Conservation (phyloP, 2,113 vertebrate species). For the Telmatochromis bifrenatus region DNA sequence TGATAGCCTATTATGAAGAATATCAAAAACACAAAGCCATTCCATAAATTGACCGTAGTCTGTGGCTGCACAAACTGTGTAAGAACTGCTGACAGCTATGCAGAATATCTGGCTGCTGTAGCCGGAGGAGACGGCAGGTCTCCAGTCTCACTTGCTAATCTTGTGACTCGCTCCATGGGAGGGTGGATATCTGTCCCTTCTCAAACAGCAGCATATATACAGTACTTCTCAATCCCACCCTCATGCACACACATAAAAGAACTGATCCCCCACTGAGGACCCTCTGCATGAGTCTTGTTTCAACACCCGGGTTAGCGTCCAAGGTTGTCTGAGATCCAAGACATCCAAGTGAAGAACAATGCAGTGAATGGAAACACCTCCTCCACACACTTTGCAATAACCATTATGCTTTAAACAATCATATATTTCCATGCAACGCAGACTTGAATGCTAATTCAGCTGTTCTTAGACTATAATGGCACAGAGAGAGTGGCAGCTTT, state of each 20-base stretch:
- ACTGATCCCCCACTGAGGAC: neutral
- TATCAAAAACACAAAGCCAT: slow-evolving; percentile 51
- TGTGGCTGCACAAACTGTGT: slow-evolving; percentile 43
- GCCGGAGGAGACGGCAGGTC: slow-evolving; percentile 47
- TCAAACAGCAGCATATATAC: slow-evolving; percentile 15
- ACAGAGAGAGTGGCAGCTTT: neutral
- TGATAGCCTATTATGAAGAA: slow-evolving; percentile 48
- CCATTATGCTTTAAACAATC: neutral
- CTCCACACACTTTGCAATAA: neutral
- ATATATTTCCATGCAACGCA: neutral
- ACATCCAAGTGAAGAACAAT: neutral
- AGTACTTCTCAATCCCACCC: neutral
- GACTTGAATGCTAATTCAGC: neutral
- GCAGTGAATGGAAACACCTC: neutral
- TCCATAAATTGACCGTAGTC: slow-evolving; percentile 36
- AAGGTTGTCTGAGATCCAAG: neutral
- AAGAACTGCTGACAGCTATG: slow-evolving; percentile 58
- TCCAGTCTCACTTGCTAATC: slow-evolving; percentile 54
- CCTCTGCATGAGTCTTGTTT: neutral
- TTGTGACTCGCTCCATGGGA: slow-evolving; percentile 38
- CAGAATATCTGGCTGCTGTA: slow-evolving; percentile 42
- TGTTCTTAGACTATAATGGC: neutral
- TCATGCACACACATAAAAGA: neutral
- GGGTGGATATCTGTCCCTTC: slow-evolving; percentile 35
- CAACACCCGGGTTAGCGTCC: neutral